These are phyloP conservation scores for Poecilus cupreus DNA, from an alignment of 2,888 invertebrate species.

Conservation along the genomic window DNA sequence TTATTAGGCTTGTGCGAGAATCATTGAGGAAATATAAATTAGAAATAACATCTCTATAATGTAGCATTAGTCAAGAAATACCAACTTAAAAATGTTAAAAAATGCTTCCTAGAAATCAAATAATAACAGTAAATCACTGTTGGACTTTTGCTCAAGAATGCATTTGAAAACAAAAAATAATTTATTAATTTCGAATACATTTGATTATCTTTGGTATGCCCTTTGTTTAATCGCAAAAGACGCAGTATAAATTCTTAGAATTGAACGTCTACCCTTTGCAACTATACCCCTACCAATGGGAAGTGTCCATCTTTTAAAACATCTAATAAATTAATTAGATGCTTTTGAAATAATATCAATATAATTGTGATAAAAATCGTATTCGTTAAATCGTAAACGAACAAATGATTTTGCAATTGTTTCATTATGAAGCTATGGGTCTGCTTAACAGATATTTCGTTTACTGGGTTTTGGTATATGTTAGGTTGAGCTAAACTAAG, in stretches of 20 bases:
- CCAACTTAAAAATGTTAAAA: conserved; percentile 5
- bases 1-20: conserved; percentile 11
- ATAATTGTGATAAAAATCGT: no score
- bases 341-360: no score
- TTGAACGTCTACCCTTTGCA: not conserved
- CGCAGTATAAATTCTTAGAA: conserved; percentile 16
- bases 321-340: no score
- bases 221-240: conserved; percentile 24
- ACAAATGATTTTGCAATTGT: no score
- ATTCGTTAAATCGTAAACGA: no score
- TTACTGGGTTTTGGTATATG: not conserved
- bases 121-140: conserved; percentile 34
- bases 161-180: conserved; percentile 23
- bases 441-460: no score
- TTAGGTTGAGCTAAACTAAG: not conserved
- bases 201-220: conserved; percentile 34
- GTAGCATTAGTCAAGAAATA: conserved; percentile 14
- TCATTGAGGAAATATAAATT: conserved; percentile 40
- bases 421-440: no score
- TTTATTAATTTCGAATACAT: conserved; percentile 30
- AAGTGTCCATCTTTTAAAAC: not conserved
- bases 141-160: not conserved
- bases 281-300: not conserved
- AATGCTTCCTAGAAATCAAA: conserved; percentile 15
- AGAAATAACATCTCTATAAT: conserved; percentile 36